These are phyloP conservation scores for Strigops habroptila DNA, from an alignment of 2,113 vertebrate genomes.

Conservation along the genomic window DNA sequence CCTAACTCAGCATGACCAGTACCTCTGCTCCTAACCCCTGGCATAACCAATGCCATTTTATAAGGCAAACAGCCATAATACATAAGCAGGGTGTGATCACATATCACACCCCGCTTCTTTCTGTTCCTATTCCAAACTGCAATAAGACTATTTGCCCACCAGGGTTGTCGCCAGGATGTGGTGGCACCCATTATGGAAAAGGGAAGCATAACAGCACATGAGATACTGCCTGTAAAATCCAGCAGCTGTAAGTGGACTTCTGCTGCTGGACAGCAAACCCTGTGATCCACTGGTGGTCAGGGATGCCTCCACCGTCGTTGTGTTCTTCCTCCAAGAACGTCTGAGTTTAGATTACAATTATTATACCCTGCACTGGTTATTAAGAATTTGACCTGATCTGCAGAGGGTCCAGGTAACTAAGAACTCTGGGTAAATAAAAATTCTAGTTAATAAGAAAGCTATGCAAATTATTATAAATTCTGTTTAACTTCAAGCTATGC, in stretches of 20 bases:
- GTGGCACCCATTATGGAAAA: not conserved
- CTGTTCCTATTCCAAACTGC: not conserved
- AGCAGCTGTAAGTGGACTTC: not conserved
- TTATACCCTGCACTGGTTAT: not conserved
- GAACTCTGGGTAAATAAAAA: not conserved
- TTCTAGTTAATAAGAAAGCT: not conserved
- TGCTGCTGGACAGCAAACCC: not conserved
- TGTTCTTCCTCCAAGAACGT: not conserved
- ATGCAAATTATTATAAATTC: not conserved
- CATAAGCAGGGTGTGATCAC: rapidly evolving
- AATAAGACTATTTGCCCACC: not conserved
- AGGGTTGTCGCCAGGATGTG: not conserved
- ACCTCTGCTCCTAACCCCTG: not conserved
- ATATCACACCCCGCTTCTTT: not conserved
- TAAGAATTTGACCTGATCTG: not conserved
- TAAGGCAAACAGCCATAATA: not conserved
- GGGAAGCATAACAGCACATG: not conserved
- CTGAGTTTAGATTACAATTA: not conserved
- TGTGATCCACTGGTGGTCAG: rapidly evolving
- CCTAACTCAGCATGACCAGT: not conserved
- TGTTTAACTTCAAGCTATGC: not conserved
- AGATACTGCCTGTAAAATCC: not conserved
- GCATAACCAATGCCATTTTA: not conserved
- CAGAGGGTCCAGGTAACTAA: not conserved
- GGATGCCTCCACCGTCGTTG: rapidly evolving